Percentiles rank a stretch among this genome's conserved stretches.
These are phyloP conservation scores for Solea solea DNA, from an alignment of 2,113 vertebrate genomes.

Conservation along the genomic window DNA sequence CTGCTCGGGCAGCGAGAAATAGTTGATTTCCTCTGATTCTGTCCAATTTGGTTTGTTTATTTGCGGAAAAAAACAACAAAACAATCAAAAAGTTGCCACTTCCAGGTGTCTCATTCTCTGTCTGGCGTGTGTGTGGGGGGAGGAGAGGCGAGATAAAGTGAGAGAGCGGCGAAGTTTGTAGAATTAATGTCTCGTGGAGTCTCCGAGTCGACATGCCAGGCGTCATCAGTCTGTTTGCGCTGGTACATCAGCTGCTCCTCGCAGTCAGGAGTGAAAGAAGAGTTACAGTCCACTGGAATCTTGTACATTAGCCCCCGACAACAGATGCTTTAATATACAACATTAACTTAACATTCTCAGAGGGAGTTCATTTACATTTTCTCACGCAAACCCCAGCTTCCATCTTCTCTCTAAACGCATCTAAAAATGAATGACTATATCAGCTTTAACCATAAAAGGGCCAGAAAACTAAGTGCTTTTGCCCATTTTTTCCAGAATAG, in stretches of 20 bases:
- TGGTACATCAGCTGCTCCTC: not conserved
- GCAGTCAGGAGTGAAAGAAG: not conserved
- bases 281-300: conserved; percentile 1
- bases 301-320: not conserved
- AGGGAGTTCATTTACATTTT: not conserved
- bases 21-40: conserved; percentile 36
- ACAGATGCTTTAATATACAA: not conserved
- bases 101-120: conserved; percentile 16
- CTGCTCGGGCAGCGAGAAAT: not conserved
- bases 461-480: no score
- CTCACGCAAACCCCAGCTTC: no score
- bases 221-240: conserved; percentile 12
- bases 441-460: no score
- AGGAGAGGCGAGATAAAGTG: no score
- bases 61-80: conserved; percentile 8
- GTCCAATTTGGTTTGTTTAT: conserved; percentile 48
- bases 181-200: conserved; percentile 8
- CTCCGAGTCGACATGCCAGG: conserved; percentile 27
- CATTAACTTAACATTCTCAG: no score
- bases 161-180: conserved; percentile 5
- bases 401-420: no score
- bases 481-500: no score
- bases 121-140: no score
- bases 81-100: conserved; percentile 27
- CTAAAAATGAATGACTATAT: no score